Evolutionary conservation across 2,888 invertebrate species (phyloP).

Genomic region (Heliconius aoede): DNA sequence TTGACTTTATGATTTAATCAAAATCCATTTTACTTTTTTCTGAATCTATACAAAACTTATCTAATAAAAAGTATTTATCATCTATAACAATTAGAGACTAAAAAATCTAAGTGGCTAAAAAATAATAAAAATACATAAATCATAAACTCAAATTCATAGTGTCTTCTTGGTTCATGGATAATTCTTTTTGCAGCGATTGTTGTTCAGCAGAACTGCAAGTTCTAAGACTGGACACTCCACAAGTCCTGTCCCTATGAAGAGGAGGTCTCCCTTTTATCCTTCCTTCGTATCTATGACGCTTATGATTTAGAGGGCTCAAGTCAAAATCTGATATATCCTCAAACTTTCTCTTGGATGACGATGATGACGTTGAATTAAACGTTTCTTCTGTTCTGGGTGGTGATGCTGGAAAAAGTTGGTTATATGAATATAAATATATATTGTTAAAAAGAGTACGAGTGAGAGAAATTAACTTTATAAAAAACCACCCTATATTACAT

Average conservation of each 20-base stretch:
- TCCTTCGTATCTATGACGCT: constrained; percentile 72
- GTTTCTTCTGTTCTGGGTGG: constrained; percentile 55
- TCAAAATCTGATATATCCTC: constrained; percentile 67
- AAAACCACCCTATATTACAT: too few relatives aligned
- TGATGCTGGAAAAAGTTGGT: constrained; percentile 57
- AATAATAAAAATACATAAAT: constrained; percentile 23
- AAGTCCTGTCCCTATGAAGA: constrained; percentile 59
- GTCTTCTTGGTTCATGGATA: constrained; percentile 57
- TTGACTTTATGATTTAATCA: too few relatives aligned
- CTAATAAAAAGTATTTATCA: background rate
- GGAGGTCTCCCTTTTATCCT: constrained; percentile 75
- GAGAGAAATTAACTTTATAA: too few relatives aligned
- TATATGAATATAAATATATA: too few relatives aligned
- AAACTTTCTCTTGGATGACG: constrained; percentile 70
- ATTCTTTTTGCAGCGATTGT: constrained; percentile 56
- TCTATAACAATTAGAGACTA: background rate
- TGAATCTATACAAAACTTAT: too few relatives aligned
- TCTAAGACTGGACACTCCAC: constrained; percentile 61
- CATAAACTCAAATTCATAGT: constrained; percentile 66
- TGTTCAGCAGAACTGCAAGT: constrained; percentile 65
- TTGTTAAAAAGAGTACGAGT: too few relatives aligned
- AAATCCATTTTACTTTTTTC: too few relatives aligned
- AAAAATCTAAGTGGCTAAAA: background rate
- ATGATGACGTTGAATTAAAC: constrained; percentile 61
- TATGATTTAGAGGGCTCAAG: constrained; percentile 73